Evolutionary conservation across 2,113 vertebrate genomes (phyloP), one percentile per base, ranked within the genome.

Genomic region (Lota lota): DNA sequence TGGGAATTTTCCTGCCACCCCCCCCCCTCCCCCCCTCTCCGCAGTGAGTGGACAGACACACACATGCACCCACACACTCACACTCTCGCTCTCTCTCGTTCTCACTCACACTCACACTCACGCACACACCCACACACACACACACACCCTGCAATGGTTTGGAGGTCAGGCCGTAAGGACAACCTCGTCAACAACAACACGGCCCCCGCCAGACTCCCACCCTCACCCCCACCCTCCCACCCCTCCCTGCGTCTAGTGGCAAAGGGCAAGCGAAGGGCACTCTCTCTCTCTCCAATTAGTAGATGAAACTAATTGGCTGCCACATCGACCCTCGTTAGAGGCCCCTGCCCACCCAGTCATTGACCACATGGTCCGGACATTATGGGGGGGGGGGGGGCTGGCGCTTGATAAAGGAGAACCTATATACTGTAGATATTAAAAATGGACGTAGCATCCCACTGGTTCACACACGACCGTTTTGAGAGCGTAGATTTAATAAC

Each of bases 161-260:
- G 74, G 84, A 89, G 89, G 89, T 90, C 90, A 85, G 54, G 7
- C 47, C 50, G 19, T 85, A 90, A 90, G 83, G 88, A 85, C 88
- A 83, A 84, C 84, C 15, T 14, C 53, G 53, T 17, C 18, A n/a
- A 56, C 16, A 56, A 17, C 16, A n/a, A n/a, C 53, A n/a, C 2
- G 53, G 14, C 16, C 17, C 53, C 18, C 18, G 53, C 53, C 53
- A 18, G 53, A 5, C 53, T 17, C 53, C 15, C 53, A 0, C 53
- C 53, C 18, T 12, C 3, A 1, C 53, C 3, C 36, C 36, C 5
- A 7, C 36, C 8, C 40, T 47, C 40, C 40, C 40, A 47, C 1
- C 40, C 40, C 40, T 47, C 40, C 40, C 40, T 47, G 40, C 40
- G 40, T 47, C 40, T 47, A 10, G 40, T 47, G 40, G 40, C 40